Percentiles rank a stretch among this genome's conserved stretches.
These are phyloP conservation scores for Cinclus mexicanus DNA, from an alignment of 2,113 vertebrate species.

Conservation along the genomic window DNA sequence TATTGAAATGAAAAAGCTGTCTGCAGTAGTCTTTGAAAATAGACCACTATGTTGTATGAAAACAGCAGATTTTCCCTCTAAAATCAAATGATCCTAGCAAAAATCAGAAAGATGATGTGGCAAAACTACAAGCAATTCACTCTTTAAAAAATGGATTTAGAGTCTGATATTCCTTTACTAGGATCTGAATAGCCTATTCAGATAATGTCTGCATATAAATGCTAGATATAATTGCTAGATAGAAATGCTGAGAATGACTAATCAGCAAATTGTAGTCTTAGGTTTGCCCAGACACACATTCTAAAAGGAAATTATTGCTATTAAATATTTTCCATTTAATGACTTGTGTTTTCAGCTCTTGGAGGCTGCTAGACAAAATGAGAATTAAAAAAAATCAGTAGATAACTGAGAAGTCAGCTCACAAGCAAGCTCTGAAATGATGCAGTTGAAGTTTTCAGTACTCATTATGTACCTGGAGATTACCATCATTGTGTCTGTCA, in stretches of 20 bases:
- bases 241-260: constrained; percentile 25
- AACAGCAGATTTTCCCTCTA: background rate
- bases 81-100: background rate
- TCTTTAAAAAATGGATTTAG: background rate
- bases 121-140: background rate
- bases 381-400: background rate
- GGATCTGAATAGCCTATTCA: background rate
- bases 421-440: background rate
- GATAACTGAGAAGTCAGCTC: background rate
- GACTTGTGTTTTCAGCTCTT: background rate
- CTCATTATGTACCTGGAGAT: background rate
- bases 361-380: background rate
- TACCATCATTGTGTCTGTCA: background rate
- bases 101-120: background rate
- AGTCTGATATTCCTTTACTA: background rate
- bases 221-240: background rate
- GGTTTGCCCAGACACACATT: constrained; percentile 4
- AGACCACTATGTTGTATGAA: rapidly evolving
- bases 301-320: constrained; percentile 6
- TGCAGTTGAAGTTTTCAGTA: background rate
- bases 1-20: background rate
- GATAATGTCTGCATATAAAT: constrained; percentile 16
- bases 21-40: background rate
- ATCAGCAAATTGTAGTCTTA: constrained; percentile 30
- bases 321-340: background rate